Evolutionary conservation across 2,797 vertebrate species (phyloP).

Genomic region (Pristis pectinata): DNA sequence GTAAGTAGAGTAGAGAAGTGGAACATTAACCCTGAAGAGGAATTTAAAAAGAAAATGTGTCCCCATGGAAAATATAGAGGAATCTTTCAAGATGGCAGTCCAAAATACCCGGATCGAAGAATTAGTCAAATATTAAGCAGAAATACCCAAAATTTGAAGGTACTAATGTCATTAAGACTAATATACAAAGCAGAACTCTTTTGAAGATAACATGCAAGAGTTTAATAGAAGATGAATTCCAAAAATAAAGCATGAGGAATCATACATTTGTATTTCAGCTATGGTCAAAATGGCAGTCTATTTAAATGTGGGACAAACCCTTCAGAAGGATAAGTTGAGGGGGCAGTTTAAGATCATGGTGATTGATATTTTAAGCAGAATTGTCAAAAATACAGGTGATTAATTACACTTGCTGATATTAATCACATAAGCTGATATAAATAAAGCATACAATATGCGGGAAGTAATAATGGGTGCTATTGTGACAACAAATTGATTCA

Average conservation of each 20-base stretch:
- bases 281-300: not conserved
- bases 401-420: not conserved
- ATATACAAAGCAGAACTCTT: not conserved
- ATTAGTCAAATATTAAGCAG: not conserved
- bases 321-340: not conserved
- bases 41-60: constrained; percentile 3
- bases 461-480: not conserved
- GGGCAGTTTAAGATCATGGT: not conserved
- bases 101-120: not conserved
- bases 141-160: not conserved
- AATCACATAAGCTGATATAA: not conserved
- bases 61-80: constrained; percentile 11
- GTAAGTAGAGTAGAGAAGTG: not conserved
- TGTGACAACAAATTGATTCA: not conserved
- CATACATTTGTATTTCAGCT: not conserved
- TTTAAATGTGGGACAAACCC: not conserved
- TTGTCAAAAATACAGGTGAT: not conserved
- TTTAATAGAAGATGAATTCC: not conserved
- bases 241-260: not conserved
- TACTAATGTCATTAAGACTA: not conserved
- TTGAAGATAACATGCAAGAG: not conserved
- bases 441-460: not conserved
- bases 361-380: not conserved
- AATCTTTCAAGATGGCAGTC: not conserved
- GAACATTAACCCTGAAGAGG: not conserved